Evolutionary conservation across 2,797 vertebrate species (phyloP).

Genomic region (Ptychobarbus kaznakovi): DNA sequence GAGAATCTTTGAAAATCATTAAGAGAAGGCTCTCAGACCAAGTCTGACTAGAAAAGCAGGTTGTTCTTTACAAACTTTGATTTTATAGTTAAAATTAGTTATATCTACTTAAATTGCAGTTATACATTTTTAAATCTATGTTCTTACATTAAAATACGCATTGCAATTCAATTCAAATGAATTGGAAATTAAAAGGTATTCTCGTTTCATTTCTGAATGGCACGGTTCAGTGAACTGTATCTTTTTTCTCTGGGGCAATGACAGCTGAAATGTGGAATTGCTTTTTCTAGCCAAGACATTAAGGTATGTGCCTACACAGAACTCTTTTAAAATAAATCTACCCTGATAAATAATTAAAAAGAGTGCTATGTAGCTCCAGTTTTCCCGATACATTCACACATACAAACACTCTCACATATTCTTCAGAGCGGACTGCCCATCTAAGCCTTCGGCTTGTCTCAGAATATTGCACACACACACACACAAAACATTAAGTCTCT

Average conservation of each 20-base stretch:
- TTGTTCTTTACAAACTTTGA: too few relatives aligned
- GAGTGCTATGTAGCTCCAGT: background rate
- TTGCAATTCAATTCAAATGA: too few relatives aligned
- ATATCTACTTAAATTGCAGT: too few relatives aligned
- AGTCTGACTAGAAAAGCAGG: background rate
- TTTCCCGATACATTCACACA: constrained; percentile 24
- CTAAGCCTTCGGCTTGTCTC: constrained; percentile 6
- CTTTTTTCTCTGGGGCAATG: background rate
- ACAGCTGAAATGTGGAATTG: background rate
- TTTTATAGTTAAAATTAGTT: too few relatives aligned
- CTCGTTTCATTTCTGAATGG: constrained; percentile 7
- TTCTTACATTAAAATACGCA: too few relatives aligned
- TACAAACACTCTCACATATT: constrained; percentile 22
- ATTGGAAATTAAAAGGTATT: background rate
- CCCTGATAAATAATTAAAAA: constrained; percentile 19
- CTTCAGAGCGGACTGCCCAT: background rate
- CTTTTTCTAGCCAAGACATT: background rate
- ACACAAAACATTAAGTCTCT: constrained; percentile 52
- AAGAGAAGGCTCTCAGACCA: background rate
- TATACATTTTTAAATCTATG: too few relatives aligned
- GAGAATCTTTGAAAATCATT: background rate
- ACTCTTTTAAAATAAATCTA: constrained; percentile 8
- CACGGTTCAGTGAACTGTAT: background rate
- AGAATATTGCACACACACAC: constrained; percentile 18
- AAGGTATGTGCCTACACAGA: background rate